Conservation (phyloP, 2,113 vertebrate genomes). For the Myotis lucifugus region DNA sequence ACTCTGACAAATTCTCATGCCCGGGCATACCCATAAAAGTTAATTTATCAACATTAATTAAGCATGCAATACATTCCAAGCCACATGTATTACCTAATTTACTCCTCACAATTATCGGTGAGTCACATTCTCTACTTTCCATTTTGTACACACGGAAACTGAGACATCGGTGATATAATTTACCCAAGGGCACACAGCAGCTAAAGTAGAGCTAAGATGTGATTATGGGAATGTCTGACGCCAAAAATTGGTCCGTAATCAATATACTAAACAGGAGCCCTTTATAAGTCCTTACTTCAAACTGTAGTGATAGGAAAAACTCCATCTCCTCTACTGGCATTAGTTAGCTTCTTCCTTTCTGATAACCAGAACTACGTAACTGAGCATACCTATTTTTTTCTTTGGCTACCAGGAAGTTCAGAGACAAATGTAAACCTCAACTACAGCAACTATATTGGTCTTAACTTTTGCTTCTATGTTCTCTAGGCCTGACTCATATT, state of each 20-base stretch:
- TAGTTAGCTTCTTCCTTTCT: conserved; percentile 7
- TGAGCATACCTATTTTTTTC: neutral
- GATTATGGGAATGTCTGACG: neutral
- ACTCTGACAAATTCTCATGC: neutral
- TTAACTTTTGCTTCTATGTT: neutral
- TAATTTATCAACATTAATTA: neutral
- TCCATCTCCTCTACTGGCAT: neutral
- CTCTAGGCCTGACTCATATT: neutral
- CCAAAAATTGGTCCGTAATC: neutral
- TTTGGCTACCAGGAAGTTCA: conserved; percentile 27
- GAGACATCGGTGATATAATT: neutral
- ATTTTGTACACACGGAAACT: neutral
- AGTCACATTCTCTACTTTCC: neutral
- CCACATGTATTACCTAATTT: neutral
- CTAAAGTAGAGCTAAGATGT: neutral
- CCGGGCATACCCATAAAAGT: neutral
- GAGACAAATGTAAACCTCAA: neutral
- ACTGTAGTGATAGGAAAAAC: neutral
- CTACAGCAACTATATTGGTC: neutral
- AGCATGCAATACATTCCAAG: neutral
- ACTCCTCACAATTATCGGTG: neutral
- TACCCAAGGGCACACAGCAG: neutral
- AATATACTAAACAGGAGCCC: neutral
- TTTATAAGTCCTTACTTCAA: neutral
- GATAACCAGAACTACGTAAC: neutral